Percentiles rank a stretch among this genome's conserved stretches.
phyloP scores from a whole-genome alignment of 2,797 vertebrate species.

The Urocyon cinereoargenteus region DNA sequence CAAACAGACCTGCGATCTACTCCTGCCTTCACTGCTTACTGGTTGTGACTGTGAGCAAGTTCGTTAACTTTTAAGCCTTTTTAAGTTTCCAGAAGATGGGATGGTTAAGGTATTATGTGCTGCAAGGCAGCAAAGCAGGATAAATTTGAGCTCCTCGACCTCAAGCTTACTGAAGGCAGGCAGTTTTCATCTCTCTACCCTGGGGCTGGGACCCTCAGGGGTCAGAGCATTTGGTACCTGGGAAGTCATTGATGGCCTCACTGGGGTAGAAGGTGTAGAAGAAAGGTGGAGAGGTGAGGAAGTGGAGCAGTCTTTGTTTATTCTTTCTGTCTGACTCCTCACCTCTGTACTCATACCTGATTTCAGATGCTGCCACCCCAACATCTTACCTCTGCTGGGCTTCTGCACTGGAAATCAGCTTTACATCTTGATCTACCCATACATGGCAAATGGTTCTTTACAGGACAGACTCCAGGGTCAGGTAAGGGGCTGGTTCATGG shows the following conservation, averaged over 20 bases:
- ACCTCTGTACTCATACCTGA: background rate
- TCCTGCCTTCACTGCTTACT: background rate
- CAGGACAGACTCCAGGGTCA: slow-evolving; percentile 85
- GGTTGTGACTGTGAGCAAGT: background rate
- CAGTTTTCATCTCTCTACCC: background rate
- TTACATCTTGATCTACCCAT: slow-evolving; percentile 87
- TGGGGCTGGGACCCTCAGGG: background rate
- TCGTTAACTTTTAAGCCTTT: background rate
- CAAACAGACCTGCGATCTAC: no score
- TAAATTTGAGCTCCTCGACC: background rate
- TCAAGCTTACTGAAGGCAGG: background rate
- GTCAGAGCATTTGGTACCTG: background rate
- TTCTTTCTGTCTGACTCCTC: background rate
- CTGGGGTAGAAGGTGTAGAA: background rate
- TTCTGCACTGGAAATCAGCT: slow-evolving; percentile 85
- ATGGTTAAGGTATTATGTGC: background rate
- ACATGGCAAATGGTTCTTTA: slow-evolving; percentile 88
- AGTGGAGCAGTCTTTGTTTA: background rate
- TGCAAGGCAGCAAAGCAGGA: background rate
- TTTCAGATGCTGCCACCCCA: slow-evolving; percentile 88
- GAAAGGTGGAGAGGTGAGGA: background rate
- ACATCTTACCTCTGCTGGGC: slow-evolving; percentile 88
- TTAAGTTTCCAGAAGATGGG: background rate
- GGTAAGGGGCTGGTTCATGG: slow-evolving; percentile 74
- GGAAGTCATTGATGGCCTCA: background rate